Percentiles rank a stretch among this genome's conserved stretches.
phyloP scores from a whole-genome alignment of 2,797 vertebrate genomes.

The Sphenopsis melanotis region DNA sequence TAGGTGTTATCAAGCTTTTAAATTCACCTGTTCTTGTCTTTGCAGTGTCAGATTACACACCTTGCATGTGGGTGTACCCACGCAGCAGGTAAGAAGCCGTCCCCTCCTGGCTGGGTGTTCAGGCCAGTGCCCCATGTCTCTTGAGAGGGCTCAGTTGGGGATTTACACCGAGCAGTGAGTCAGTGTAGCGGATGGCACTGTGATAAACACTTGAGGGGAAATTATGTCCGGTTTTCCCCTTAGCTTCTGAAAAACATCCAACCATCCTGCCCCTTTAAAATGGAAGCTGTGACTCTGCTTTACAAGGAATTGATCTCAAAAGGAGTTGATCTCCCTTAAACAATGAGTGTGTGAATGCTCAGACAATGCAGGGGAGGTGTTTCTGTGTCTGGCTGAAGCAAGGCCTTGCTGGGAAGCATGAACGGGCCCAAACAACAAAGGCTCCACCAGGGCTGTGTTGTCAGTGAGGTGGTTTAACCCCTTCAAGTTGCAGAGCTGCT shows the following conservation, averaged over 20 bases:
- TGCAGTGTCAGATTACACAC: background rate
- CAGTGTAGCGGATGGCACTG: accelerated
- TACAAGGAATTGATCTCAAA: background rate
- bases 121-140: accelerated
- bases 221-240: background rate
- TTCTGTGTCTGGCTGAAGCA: background rate
- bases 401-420: background rate
- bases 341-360: background rate
- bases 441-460: background rate
- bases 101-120: background rate
- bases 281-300: background rate
- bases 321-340: background rate
- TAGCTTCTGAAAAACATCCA: background rate
- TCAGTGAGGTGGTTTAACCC: background rate
- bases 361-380: background rate
- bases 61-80: accelerated
- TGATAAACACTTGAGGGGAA: background rate
- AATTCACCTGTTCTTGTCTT: background rate
- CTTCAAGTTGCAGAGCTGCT: background rate
- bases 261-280: background rate
- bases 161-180: background rate
- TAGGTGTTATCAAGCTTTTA: background rate
- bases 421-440: background rate
- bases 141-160: accelerated
- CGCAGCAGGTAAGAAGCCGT: background rate